Base-by-base conservation (phyloP, 2,888 invertebrate genomes). In the Eristalis arbustorum region DNA sequence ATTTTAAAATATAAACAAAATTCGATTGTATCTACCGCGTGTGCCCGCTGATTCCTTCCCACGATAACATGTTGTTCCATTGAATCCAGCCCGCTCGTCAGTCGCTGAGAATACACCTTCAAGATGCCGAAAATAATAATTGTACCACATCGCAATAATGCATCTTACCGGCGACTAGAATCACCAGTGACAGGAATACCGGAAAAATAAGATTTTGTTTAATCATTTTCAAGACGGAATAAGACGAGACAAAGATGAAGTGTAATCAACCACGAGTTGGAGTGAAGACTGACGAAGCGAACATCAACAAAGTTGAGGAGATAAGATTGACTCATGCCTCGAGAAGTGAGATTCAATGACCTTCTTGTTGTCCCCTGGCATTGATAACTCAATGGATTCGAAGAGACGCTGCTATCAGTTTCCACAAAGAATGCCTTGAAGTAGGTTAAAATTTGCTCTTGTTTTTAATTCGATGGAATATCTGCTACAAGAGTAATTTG, bases 51-150 rank as follows among this genome's bases (percentile, higher is more conserved):
- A 74, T 66, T 84, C 79, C 74, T 72, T 66, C 14, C 56, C 11
- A n/a, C 75, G 71, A 71, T 80, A 80, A 75, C 84, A 84, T 56
- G 37, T 67, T 72, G 84, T 84, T 31, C 14, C 28, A 75, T 78
- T 74, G 18, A 72, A 69, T 71, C 69, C 75, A 2, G 28, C 64
- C 31, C 42, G 74, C 67, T 69, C 62, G 0, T 13, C 57, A n/a
- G 14, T 22, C 56, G 66, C 68, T 31, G 84, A 31, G 61, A 75
- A 57, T n/a, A 72, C 84, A 80, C 67, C 80, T 84, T 69, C 22
- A 79, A 84, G 34, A 59, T 57, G 57, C 61, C 34, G 59, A 11
- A 34, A 42, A 14, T 4, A 31, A 63, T 57, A 37, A 64, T 64
- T 64, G 56, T n/a, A 8, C 18, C 40, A 11, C 8, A 42, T 18